Evolutionary conservation across 2,113 vertebrate genomes (phyloP).

Genomic region (Raphicerus campestris): DNA sequence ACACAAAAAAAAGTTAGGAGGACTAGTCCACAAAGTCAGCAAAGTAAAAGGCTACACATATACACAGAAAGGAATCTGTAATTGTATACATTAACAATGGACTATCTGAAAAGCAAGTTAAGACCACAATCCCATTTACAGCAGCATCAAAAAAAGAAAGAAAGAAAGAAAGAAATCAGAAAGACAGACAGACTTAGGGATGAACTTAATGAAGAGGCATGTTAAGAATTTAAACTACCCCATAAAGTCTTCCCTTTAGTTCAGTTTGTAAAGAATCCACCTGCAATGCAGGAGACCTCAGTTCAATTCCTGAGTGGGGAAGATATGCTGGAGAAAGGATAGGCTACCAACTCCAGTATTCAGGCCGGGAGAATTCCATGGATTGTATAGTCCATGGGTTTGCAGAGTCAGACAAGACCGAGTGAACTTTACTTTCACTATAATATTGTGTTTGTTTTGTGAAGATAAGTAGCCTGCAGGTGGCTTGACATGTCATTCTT

Average conservation of each 20-base stretch:
- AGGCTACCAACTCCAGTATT: not conserved
- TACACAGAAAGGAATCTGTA: not conserved
- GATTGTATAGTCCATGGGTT: not conserved
- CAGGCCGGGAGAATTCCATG: not conserved
- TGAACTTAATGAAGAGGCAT: not conserved
- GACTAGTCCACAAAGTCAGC: not conserved
- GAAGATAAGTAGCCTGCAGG: not conserved
- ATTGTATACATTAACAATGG: not conserved
- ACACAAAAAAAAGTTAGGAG: accelerated
- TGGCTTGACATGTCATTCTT: not conserved
- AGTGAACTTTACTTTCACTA: not conserved
- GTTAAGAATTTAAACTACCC: not conserved
- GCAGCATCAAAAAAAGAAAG: not conserved
- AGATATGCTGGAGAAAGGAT: not conserved
- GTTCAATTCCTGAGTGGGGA: not conserved
- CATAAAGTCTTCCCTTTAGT: not conserved
- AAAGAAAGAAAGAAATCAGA: not conserved
- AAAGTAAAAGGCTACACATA: not conserved
- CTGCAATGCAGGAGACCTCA: not conserved
- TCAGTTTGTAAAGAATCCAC: not conserved
- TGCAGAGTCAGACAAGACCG: not conserved
- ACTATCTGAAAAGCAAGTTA: not conserved
- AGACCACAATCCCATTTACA: not conserved
- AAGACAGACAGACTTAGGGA: not conserved
- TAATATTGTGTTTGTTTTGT: not conserved